Percentiles rank a stretch among this genome's conserved stretches.
Conservation (phyloP, 2,888 invertebrate genomes). For the Electrophaes corylata region DNA sequence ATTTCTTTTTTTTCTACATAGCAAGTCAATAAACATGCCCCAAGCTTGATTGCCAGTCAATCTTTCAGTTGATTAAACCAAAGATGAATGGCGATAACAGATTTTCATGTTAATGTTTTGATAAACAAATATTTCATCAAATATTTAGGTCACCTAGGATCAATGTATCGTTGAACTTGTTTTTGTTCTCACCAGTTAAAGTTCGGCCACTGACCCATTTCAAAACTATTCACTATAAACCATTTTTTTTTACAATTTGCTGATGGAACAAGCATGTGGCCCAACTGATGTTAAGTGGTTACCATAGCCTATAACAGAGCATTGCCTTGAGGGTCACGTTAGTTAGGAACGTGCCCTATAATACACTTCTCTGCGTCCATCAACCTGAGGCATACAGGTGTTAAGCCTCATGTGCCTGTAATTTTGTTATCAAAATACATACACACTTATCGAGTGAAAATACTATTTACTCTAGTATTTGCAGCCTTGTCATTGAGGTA, state of each 20-base stretch:
- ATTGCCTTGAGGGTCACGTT: too few relatives aligned
- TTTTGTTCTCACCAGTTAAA: not conserved
- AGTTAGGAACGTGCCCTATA: too few relatives aligned
- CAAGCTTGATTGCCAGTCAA: not conserved
- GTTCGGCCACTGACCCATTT: not conserved
- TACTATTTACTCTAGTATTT: too few relatives aligned
- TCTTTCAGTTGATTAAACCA: not conserved
- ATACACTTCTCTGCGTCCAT: too few relatives aligned
- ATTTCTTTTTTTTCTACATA: too few relatives aligned
- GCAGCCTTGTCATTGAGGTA: not conserved
- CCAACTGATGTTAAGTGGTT: too few relatives aligned
- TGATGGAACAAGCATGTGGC: too few relatives aligned
- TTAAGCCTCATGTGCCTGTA: too few relatives aligned
- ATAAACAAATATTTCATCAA: not conserved
- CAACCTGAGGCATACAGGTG: too few relatives aligned
- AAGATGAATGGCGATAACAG: not conserved
- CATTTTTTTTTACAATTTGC: not conserved
- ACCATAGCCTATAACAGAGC: too few relatives aligned
- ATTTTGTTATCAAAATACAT: too few relatives aligned
- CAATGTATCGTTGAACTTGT: not conserved
- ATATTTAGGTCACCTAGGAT: not conserved
- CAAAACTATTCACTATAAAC: not conserved
- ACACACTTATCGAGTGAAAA: too few relatives aligned
- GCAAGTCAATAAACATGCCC: slow-evolving; percentile 1
- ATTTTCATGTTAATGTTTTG: not conserved